These are phyloP conservation scores for Athripsodes cinereus DNA, from an alignment of 2,888 invertebrate species.

Conservation along the genomic window DNA sequence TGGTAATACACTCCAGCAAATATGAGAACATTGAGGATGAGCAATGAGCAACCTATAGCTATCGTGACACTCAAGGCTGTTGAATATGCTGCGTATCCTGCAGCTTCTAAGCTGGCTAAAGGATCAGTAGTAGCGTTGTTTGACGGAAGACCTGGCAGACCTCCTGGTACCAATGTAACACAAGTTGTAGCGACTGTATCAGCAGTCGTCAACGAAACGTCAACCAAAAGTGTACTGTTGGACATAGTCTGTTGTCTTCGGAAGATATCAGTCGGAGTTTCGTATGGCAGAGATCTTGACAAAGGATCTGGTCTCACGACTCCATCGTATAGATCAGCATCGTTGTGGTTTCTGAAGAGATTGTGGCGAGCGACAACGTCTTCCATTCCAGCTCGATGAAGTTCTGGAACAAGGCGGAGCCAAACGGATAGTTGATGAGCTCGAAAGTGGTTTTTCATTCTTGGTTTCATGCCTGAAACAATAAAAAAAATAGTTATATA, in stretches of 20 bases:
- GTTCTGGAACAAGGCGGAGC: conserved; percentile 88
- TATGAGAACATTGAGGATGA: conserved; percentile 75
- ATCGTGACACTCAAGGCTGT: conserved; percentile 73
- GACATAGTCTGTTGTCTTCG: conserved; percentile 44
- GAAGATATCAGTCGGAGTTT: conserved; percentile 54
- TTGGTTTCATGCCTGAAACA: conserved; percentile 78
- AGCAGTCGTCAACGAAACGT: conserved; percentile 61
- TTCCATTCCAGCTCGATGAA: conserved; percentile 83
- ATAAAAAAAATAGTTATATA: conserved; percentile 28
- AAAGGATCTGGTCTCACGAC: conserved; percentile 81
- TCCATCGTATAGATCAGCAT: conserved; percentile 84
- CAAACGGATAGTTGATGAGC: conserved; percentile 94
- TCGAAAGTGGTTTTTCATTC: conserved; percentile 87
- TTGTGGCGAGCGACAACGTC: conserved; percentile 84
- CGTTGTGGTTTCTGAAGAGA: conserved; percentile 83
- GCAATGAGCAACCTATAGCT: conserved; percentile 73
- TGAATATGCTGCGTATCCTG: conserved; percentile 69
- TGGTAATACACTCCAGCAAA: conserved; percentile 84
- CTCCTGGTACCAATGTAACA: conserved; percentile 56
- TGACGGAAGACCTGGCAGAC: conserved; percentile 42
- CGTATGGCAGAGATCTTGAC: conserved; percentile 51
- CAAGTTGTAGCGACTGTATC: conserved; percentile 68
- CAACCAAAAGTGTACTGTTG: conserved; percentile 46
- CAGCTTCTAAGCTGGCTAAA: conserved; percentile 72
- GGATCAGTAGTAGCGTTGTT: conserved; percentile 51